Conservation (phyloP, 2,113 vertebrate genomes). For the Gallinago paraguaiae region DNA sequence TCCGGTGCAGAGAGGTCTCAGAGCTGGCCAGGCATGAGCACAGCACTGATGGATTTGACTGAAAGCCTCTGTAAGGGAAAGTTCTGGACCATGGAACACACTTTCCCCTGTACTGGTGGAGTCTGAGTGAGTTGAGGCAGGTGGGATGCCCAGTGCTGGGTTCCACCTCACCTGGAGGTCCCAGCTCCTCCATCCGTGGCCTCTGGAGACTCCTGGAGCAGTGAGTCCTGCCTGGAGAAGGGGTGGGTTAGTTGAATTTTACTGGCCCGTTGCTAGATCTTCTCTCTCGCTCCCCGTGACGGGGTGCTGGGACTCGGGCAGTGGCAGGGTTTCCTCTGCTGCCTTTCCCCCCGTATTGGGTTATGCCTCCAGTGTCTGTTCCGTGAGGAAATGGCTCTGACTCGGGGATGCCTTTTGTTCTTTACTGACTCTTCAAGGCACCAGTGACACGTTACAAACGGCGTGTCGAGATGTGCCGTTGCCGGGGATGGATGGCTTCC, state of each 20-base stretch:
- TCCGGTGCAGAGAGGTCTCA: background rate
- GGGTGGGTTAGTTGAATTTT: no score
- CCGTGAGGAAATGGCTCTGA: background rate
- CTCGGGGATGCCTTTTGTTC: background rate
- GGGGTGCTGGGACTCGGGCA: background rate
- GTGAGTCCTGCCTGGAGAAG: rapidly evolving
- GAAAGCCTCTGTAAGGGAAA: background rate
- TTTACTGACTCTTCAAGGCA: background rate
- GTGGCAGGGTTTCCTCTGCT: no score
- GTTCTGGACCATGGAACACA: background rate
- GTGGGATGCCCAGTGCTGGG: background rate
- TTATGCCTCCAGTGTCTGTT: background rate
- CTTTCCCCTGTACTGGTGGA: background rate
- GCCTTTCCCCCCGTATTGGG: rapidly evolving
- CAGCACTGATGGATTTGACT: background rate
- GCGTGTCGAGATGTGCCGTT: rapidly evolving
- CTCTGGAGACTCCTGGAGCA: rapidly evolving
- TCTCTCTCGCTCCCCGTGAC: background rate
- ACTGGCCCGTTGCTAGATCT: background rate
- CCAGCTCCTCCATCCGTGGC: background rate
- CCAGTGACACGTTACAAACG: background rate
- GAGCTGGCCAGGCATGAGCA: background rate
- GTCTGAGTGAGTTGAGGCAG: no score
- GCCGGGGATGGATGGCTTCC: background rate
- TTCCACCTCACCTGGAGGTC: background rate